Percentiles rank a stretch among this genome's conserved stretches.
Evolutionary conservation across 2,797 vertebrate genomes (phyloP).

Genomic region (Phrynocephalus forsythii): DNA sequence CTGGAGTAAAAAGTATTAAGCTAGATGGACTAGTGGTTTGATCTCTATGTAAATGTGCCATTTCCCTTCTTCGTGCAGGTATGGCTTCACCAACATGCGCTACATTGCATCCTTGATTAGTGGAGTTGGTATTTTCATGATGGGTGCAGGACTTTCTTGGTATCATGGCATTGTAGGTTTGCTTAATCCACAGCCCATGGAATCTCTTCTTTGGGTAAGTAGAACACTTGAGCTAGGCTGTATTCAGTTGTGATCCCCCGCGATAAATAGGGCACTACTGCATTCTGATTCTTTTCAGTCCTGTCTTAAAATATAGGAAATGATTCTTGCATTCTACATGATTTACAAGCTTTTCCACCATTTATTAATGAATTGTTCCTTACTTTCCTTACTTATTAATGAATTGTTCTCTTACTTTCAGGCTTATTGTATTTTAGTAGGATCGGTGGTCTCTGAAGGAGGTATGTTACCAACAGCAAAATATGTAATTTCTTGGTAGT

Average conservation of each 20-base stretch:
- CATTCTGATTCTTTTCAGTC: background rate
- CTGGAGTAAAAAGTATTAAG: too few relatives aligned
- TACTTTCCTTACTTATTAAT: slow-evolving; percentile 30
- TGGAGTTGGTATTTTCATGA: slow-evolving; percentile 99
- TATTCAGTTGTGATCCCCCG: too few relatives aligned
- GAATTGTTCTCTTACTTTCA: slow-evolving; percentile 63
- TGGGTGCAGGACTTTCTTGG: slow-evolving; percentile 98
- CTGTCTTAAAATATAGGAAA: background rate
- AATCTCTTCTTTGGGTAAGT: slow-evolving; percentile 95
- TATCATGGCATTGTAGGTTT: slow-evolving; percentile 97
- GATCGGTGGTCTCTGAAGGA: slow-evolving; percentile 98
- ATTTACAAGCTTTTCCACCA: background rate
- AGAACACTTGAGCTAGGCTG: background rate
- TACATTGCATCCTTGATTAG: slow-evolving; percentile 98
- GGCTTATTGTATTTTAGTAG: slow-evolving; percentile 98
- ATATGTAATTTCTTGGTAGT: slow-evolving; percentile 17
- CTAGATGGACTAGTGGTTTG: background rate
- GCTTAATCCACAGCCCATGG: slow-evolving; percentile 92
- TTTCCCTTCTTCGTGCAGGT: slow-evolving; percentile 78
- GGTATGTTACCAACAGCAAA: slow-evolving; percentile 78
- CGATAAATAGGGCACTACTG: too few relatives aligned
- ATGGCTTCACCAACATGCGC: slow-evolving; percentile 98
- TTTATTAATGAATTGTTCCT: background rate
- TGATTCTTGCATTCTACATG: background rate
- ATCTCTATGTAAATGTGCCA: background rate